phyloP scores from a whole-genome alignment of 2,113 vertebrate species.

The Lontra canadensis region DNA sequence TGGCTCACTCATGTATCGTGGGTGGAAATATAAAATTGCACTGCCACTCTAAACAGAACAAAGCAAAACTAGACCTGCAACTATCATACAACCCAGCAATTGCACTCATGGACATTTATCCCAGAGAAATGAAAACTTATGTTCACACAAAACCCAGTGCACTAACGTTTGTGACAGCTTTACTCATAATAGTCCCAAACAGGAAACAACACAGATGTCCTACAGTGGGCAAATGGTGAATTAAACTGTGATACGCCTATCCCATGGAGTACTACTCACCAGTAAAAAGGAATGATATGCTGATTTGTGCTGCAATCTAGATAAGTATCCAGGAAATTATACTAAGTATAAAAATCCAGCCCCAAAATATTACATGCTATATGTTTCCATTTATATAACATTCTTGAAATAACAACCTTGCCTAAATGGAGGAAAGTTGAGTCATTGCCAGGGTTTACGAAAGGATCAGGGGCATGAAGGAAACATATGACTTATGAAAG shows the following conservation, averaged over 20 bases:
- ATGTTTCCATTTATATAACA: neutral
- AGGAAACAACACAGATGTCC: neutral
- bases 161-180: neutral
- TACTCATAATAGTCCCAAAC: neutral
- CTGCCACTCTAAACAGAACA: neutral
- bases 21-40: neutral
- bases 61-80: neutral
- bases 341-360: neutral
- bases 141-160: neutral
- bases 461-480: neutral
- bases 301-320: neutral
- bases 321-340: neutral
- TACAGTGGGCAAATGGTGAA: neutral
- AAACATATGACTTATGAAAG: neutral
- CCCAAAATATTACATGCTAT: neutral
- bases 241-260: neutral
- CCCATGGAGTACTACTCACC: neutral
- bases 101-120: neutral
- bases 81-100: neutral
- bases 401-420: neutral
- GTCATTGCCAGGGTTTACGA: neutral
- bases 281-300: neutral
- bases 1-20: neutral
- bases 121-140: neutral
- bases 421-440: neutral